Conservation (phyloP, 2,113 vertebrate species). For the Diphyllodes magnificus region DNA sequence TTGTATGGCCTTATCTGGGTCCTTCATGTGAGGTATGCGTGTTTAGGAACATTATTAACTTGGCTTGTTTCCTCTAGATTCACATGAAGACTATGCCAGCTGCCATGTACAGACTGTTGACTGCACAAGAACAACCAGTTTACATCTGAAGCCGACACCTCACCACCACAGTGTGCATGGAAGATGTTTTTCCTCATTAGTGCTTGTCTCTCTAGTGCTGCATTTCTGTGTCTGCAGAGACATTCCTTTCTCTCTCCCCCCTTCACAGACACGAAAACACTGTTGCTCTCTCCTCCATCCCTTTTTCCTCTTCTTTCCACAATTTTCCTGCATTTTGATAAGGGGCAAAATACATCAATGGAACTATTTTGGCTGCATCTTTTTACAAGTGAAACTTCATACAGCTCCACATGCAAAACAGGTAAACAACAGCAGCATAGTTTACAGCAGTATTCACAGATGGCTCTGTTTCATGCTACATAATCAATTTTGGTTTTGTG, state of each 20-base stretch:
- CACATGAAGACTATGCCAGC: slow-evolving; percentile 99
- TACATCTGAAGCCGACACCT: slow-evolving; percentile 82
- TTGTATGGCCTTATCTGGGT: neutral
- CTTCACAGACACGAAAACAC: slow-evolving; percentile 3
- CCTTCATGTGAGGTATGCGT: neutral
- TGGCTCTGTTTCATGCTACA: neutral
- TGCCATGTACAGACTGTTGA: slow-evolving; percentile 97
- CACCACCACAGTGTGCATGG: slow-evolving; percentile 59
- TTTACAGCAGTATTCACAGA: neutral
- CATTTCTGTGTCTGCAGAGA: slow-evolving; percentile 72
- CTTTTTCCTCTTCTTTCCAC: neutral
- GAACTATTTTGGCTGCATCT: slow-evolving; percentile 8
- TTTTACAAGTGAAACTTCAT: slow-evolving; percentile 35
- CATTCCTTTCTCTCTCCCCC: neutral
- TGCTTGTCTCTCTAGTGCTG: slow-evolving; percentile 77
- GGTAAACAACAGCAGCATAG: slow-evolving; percentile 2
- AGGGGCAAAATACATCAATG: neutral
- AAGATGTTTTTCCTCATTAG: slow-evolving; percentile 62
- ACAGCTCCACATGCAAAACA: neutral
- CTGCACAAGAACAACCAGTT: slow-evolving; percentile 93
- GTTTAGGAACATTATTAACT: neutral
- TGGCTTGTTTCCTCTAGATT: slow-evolving; percentile 73
- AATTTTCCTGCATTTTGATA: neutral
- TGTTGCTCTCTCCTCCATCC: neutral
- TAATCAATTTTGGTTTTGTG: neutral